Base-by-base conservation (phyloP, 2,888 invertebrate genomes). In the Cephus pulcher region DNA sequence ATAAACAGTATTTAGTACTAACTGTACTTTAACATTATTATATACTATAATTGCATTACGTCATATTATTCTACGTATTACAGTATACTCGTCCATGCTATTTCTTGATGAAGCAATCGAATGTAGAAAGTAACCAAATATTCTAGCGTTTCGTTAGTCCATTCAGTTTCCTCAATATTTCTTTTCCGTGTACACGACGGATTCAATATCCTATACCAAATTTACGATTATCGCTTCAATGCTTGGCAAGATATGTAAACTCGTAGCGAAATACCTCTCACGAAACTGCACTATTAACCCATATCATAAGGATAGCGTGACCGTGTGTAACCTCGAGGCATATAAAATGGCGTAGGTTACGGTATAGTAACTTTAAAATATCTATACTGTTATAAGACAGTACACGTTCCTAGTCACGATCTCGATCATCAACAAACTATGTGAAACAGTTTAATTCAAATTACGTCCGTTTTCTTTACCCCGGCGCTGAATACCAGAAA, bases 1-100 rank as follows among this genome's bases (percentile, higher is more conserved):
- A 1, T 15, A 6, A 56, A 56, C 9, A 9, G 23, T 23, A 3
- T 1, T 0, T 0, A 9, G 0, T 15, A 0, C 9, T 56, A 23
- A 23, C 56, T 0, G 3, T 9, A 23, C 1, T 23, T 56, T 56
- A 6, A 56, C 23, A 56, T 56, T 23, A 56, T 56, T 56, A 23
- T 56, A 15, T 23, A 40, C 9, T 23, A 56, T 56, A 23, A 23
- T 56, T 40, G 6, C 40, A 23, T 56, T 23, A 56, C 9, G 56
- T 23, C 23, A 56, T 56, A 9, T 56, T 56, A 23, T 23, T 56
- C 1, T 56, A 56, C 56, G 23, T 23, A 56, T 56, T 56, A 56
- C 9, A 56, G 56, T 56, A 56, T 23, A 56, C 40, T 40, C 4
- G 23, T 6, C 15, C 9, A 23, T 40, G 23, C 2, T 23, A 23